These are phyloP conservation scores for Cotesia vestalis DNA, from an alignment of 1,140 invertebrate genomes.

Conservation along the genomic window DNA sequence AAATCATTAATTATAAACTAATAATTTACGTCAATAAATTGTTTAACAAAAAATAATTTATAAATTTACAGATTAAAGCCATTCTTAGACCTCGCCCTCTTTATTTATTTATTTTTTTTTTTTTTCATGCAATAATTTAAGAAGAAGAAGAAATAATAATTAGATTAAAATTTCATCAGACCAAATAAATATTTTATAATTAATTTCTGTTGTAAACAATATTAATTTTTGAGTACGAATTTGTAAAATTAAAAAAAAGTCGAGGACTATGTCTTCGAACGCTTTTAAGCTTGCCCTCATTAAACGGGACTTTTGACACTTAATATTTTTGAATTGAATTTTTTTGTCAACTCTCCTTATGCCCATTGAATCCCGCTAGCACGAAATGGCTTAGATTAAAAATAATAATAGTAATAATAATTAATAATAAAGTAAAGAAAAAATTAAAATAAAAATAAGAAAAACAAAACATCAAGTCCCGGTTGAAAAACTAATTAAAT, in stretches of 20 bases:
- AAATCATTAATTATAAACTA: no score
- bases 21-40: conserved; percentile 6
- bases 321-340: conserved; percentile 15
- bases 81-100: not conserved
- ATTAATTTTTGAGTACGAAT: no score
- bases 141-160: no score
- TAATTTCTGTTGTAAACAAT: no score
- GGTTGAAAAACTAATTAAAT: conserved; percentile 9
- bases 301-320: not conserved
- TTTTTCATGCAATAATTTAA: no score
- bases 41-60: conserved; percentile 17
- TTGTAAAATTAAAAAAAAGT: no score
- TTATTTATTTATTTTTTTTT: no score
- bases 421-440: no score
- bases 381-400: conserved; percentile 47
- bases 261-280: no score
- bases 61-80: not conserved
- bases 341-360: conserved; percentile 54
- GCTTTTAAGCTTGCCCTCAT: not conserved
- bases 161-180: no score
- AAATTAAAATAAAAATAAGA: conserved; percentile 24
- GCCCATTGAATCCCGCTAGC: conserved; percentile 65
- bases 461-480: conserved; percentile 34
- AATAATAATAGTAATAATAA: not conserved
- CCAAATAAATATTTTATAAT: no score